Conservation (phyloP, 1,140 invertebrate species). For the Megalonaias nervosa region DNA sequence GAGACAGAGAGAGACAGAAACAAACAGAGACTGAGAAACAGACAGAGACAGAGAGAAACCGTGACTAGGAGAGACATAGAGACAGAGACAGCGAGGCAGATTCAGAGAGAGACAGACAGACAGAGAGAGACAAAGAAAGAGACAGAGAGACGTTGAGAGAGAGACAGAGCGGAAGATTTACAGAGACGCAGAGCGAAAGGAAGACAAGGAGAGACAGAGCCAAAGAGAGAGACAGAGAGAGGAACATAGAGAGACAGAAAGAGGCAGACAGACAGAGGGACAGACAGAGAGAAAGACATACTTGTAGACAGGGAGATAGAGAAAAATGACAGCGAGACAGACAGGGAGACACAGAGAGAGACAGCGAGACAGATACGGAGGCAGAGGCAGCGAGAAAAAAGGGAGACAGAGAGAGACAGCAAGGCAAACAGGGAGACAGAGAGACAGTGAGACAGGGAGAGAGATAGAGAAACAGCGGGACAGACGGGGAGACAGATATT, state of each 20-base stretch:
- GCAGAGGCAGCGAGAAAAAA: background rate
- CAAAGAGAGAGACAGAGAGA: constrained; percentile 21
- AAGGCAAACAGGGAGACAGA: no score
- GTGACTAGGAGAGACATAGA: constrained; percentile 15
- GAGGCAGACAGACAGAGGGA: constrained; percentile 7
- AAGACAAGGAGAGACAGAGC: no score
- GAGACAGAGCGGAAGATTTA: constrained; percentile 1
- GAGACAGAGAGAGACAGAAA: no score
- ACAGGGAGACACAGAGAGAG: no score
- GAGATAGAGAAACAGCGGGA: no score
- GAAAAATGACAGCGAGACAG: background rate
- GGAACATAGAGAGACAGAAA: constrained; percentile 7
- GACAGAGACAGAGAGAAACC: constrained; percentile 6
- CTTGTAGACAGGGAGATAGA: background rate
- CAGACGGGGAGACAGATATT: background rate
- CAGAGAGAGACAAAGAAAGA: constrained; percentile 9
- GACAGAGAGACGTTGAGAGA: no score
- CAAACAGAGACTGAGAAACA: no score
- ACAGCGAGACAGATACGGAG: background rate
- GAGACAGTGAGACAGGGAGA: no score
- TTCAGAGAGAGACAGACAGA: background rate
- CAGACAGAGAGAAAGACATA: constrained; percentile 17
- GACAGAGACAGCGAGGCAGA: constrained; percentile 11
- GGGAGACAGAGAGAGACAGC: background rate
- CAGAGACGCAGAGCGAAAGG: constrained; percentile 19